phyloP scores from a whole-genome alignment of 2,797 vertebrate species.

The Hemibagrus guttatus region DNA sequence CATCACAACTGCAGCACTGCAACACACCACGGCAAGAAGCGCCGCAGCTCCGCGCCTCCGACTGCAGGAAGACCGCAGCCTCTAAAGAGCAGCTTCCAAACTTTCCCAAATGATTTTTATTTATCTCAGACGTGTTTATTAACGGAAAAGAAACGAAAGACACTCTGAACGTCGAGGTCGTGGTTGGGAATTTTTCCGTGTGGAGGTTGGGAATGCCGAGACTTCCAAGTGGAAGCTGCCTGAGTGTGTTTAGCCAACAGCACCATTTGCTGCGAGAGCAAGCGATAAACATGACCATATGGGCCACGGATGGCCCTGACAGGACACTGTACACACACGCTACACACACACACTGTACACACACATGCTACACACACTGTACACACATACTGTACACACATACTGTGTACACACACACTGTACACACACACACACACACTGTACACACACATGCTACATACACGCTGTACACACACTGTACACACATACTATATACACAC shows the following conservation, averaged over 20 bases:
- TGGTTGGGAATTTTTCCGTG: not conserved
- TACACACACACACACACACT: not conserved
- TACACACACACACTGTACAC: not conserved
- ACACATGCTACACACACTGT: not conserved
- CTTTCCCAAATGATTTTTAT: not conserved
- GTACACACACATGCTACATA: not conserved
- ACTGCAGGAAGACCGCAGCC: not conserved
- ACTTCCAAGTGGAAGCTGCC: slow-evolving; percentile 55
- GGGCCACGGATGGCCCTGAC: slow-evolving; percentile 53
- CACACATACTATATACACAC: not conserved
- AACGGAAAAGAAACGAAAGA: not conserved
- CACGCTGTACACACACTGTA: not conserved
- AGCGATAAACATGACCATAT: slow-evolving; percentile 73
- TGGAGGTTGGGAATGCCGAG: slow-evolving; percentile 41
- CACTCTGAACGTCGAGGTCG: no score
- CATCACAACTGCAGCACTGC: not conserved
- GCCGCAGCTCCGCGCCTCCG: not conserved
- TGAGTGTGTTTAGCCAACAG: slow-evolving; percentile 76
- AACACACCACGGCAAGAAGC: not conserved
- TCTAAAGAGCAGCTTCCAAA: not conserved
- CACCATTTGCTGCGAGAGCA: slow-evolving; percentile 75
- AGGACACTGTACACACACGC: slow-evolving; percentile 24
- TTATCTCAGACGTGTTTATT: not conserved
- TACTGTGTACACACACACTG: not conserved
- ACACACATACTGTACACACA: not conserved